These are phyloP conservation scores for Acronicta psi DNA, from an alignment of 2,888 invertebrate genomes.

Conservation along the genomic window DNA sequence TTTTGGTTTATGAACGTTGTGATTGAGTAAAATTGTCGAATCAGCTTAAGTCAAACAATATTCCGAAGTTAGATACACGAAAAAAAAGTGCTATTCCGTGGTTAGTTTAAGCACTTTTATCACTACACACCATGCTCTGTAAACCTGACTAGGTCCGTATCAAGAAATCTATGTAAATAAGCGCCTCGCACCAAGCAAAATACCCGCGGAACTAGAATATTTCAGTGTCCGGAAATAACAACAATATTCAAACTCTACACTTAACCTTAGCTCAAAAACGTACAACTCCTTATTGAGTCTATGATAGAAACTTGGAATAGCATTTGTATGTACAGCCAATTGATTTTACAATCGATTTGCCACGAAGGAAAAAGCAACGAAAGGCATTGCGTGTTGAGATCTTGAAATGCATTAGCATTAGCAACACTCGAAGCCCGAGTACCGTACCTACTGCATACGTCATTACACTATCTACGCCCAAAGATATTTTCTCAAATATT, in stretches of 20 bases:
- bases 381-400: constrained; percentile 43
- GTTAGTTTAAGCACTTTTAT: too few relatives aligned
- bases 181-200: constrained; percentile 2
- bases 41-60: constrained; percentile 8
- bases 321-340: constrained; percentile 30
- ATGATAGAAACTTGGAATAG: constrained; percentile 21
- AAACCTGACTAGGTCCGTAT: too few relatives aligned
- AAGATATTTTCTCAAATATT: background rate
- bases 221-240: constrained; percentile 5
- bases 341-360: constrained; percentile 34
- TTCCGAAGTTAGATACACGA: constrained; percentile 10
- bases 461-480: background rate
- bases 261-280: constrained; percentile 4
- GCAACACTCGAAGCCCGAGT: constrained; percentile 31
- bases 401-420: constrained; percentile 45
- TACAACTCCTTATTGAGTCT: constrained; percentile 8
- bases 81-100: too few relatives aligned
- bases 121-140: too few relatives aligned
- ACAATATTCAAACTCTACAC: constrained; percentile 16
- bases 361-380: constrained; percentile 27
- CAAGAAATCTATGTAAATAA: too few relatives aligned
- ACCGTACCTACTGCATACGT: background rate
- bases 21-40: constrained; percentile 13
- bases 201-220: background rate
- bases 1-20: constrained; percentile 20